phyloP scores from a whole-genome alignment of 1,140 invertebrate genomes.

The Cardiocondyla obscurior region DNA sequence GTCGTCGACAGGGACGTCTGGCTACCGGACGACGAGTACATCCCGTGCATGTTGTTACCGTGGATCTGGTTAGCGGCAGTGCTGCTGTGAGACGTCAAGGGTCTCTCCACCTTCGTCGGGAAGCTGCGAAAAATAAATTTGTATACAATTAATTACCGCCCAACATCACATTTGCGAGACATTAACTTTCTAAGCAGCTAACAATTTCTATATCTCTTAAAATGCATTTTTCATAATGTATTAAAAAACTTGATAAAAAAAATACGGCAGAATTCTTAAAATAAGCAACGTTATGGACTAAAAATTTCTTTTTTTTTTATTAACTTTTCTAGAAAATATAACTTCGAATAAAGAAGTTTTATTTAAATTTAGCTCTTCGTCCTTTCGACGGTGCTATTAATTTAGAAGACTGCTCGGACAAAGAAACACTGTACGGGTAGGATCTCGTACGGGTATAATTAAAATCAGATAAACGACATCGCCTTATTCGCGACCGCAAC shows the following conservation, averaged over 20 bases:
- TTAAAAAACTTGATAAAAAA: neutral
- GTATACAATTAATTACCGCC: neutral
- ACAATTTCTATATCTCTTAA: neutral
- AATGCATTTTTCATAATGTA: neutral
- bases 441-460: neutral
- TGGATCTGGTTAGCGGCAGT: constrained; percentile 76
- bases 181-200: neutral
- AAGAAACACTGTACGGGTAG: neutral
- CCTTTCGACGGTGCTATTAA: neutral
- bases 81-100: constrained; percentile 72
- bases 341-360: neutral
- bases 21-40: constrained; percentile 80
- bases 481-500: neutral
- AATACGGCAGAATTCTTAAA: neutral
- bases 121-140: constrained; percentile 79
- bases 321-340: neutral
- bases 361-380: neutral
- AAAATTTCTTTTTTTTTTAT: neutral
- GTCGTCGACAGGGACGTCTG: constrained; percentile 80
- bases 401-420: neutral
- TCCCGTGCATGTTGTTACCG: constrained; percentile 75
- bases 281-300: neutral
- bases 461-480: constrained; percentile 15
- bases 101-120: constrained; percentile 85
- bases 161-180: neutral